These are phyloP conservation scores for Centropyge bicolor DNA, from an alignment of 2,797 vertebrate species.

Conservation along the genomic window DNA sequence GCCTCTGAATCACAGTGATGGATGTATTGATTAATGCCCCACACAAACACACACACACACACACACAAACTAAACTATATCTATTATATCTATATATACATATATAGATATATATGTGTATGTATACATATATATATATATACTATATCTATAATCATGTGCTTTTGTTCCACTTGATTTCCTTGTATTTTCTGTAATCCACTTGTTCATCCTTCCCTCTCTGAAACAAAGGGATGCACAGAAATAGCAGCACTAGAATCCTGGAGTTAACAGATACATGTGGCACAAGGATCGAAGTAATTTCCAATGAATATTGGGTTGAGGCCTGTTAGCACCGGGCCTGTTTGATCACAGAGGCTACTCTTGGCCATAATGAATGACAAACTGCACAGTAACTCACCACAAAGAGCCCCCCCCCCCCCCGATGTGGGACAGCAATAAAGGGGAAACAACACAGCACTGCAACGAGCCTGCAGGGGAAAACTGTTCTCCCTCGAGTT, in stretches of 20 bases:
- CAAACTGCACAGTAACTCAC: slow-evolving; percentile 44
- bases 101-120: no score
- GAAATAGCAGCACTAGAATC: no score
- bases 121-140: no score
- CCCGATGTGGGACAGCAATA: slow-evolving; percentile 52
- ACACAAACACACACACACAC: not conserved
- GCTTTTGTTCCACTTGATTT: not conserved
- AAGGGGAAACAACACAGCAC: slow-evolving; percentile 29
- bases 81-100: no score
- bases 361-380: slow-evolving; percentile 48
- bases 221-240: slow-evolving; percentile 6
- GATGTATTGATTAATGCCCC: slow-evolving; percentile 57
- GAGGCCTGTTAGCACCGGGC: slow-evolving; percentile 10
- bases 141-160: not conserved
- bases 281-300: not conserved
- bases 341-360: slow-evolving; percentile 45
- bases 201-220: not conserved
- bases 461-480: slow-evolving; percentile 51
- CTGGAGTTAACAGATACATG: slow-evolving; percentile 26
- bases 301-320: slow-evolving; percentile 18
- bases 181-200: not conserved
- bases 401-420: slow-evolving; percentile 29
- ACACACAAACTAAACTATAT: not conserved
- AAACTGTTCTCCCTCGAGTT: slow-evolving; percentile 48
- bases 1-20: slow-evolving; percentile 47